Percentiles rank a stretch among this genome's conserved stretches.
Evolutionary conservation across 2,888 invertebrate genomes (phyloP).

Genomic region (Autographa gamma): DNA sequence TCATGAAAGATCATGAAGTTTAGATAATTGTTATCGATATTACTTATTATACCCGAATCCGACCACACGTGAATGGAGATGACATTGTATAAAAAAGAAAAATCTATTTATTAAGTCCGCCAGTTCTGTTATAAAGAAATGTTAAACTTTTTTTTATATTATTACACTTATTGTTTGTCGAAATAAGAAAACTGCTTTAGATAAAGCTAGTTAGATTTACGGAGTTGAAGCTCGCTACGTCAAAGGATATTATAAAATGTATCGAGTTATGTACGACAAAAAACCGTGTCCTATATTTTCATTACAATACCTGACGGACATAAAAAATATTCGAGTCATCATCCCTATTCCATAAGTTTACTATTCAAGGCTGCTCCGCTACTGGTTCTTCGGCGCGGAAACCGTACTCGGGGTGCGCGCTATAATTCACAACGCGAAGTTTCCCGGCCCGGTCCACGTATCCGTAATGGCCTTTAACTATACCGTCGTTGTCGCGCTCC

Average conservation of each 20-base stretch:
- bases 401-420: conserved; percentile 92
- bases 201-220: too few relatives aligned
- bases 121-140: background rate
- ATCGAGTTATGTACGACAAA: background rate
- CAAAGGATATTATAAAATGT: too few relatives aligned
- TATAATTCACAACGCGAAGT: conserved; percentile 93
- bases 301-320: too few relatives aligned
- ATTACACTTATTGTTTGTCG: too few relatives aligned
- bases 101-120: background rate
- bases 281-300: background rate
- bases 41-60: conserved; percentile 18
- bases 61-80: background rate
- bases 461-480: conserved; percentile 94
- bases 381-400: conserved; percentile 89
- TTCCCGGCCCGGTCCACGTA: conserved; percentile 94
- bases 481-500: conserved; percentile 93
- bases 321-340: background rate
- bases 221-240: too few relatives aligned
- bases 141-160: background rate
- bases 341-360: background rate
- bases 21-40: conserved; percentile 37
- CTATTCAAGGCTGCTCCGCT: conserved; percentile 55
- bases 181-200: too few relatives aligned
- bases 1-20: conserved; percentile 25
- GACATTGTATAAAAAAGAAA: background rate